phyloP scores from a whole-genome alignment of 2,888 invertebrate species.

The Flexamia atlantica region DNA sequence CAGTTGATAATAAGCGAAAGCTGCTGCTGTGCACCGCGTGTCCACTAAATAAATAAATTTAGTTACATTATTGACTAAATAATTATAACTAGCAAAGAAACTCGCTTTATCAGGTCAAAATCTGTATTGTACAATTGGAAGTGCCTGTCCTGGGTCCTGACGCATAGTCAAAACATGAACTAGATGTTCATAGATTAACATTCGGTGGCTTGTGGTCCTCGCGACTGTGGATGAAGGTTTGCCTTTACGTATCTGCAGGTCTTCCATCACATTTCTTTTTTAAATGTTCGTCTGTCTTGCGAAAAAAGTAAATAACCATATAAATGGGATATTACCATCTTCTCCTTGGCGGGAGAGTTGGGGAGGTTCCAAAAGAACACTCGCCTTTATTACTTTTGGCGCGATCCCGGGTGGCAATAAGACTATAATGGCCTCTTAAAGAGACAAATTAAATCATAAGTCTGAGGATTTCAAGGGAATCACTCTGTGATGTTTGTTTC shows the following conservation, averaged over 20 bases:
- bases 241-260: neutral
- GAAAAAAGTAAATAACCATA: constrained; percentile 21
- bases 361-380: constrained; percentile 41
- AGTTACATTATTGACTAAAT: no score
- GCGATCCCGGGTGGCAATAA: constrained; percentile 24
- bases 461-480: neutral
- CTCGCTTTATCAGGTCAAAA: no score
- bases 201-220: no score
- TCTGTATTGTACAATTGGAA: no score
- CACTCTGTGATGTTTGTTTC: neutral
- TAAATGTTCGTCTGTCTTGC: neutral
- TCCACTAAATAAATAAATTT: no score
- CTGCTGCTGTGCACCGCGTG: no score
- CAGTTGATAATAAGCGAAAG: no score
- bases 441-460: constrained; percentile 36
- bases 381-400: constrained; percentile 11
- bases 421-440: constrained; percentile 15
- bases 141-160: no score
- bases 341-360: neutral
- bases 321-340: constrained; percentile 22
- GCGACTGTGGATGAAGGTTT: neutral
- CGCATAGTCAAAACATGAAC: no score
- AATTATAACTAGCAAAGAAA: no score
- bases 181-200: no score
- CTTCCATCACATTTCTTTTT: neutral